These are phyloP conservation scores for Amitus sp. DNA, from an alignment of 2,888 invertebrate genomes.

Conservation along the genomic window DNA sequence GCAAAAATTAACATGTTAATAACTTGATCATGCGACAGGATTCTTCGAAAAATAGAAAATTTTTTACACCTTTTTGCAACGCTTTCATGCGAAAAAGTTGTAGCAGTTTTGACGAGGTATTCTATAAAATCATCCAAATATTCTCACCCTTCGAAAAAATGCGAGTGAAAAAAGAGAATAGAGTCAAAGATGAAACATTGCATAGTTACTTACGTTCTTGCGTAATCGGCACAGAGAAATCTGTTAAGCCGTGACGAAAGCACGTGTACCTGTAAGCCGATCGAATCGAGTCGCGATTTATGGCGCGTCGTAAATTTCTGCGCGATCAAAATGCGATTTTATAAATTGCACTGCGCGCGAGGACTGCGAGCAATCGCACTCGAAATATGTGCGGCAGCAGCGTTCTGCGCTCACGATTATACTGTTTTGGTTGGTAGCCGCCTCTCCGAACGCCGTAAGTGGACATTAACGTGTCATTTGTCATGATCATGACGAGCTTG, in stretches of 20 bases:
- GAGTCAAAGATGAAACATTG: neutral
- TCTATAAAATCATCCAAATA: too few relatives aligned
- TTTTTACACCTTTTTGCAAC: too few relatives aligned
- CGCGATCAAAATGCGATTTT: slow-evolving; percentile 48
- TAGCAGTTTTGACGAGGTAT: too few relatives aligned
- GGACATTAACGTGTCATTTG: slow-evolving; percentile 59
- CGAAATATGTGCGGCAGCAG: slow-evolving; percentile 34
- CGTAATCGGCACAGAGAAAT: slow-evolving; percentile 35
- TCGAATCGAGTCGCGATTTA: slow-evolving; percentile 46
- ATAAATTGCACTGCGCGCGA: slow-evolving; percentile 38
- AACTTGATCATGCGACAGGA: slow-evolving; percentile 38
- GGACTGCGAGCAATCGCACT: slow-evolving; percentile 6
- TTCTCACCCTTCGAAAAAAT: too few relatives aligned
- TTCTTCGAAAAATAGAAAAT: slow-evolving; percentile 12
- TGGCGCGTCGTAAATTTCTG: slow-evolving; percentile 46
- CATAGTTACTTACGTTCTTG: slow-evolving; percentile 23
- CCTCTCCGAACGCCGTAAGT: slow-evolving; percentile 49
- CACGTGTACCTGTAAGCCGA: slow-evolving; percentile 41
- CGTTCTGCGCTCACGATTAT: slow-evolving; percentile 43
- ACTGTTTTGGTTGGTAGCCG: slow-evolving; percentile 52
- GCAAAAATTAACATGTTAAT: slow-evolving; percentile 47
- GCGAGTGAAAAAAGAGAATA: neutral
- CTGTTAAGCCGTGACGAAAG: slow-evolving; percentile 40
- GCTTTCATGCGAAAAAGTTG: too few relatives aligned
- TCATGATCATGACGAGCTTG: slow-evolving; percentile 46